phyloP scores from a whole-genome alignment of 1,140 invertebrate genomes.

The Proctacanthus coquilletti region DNA sequence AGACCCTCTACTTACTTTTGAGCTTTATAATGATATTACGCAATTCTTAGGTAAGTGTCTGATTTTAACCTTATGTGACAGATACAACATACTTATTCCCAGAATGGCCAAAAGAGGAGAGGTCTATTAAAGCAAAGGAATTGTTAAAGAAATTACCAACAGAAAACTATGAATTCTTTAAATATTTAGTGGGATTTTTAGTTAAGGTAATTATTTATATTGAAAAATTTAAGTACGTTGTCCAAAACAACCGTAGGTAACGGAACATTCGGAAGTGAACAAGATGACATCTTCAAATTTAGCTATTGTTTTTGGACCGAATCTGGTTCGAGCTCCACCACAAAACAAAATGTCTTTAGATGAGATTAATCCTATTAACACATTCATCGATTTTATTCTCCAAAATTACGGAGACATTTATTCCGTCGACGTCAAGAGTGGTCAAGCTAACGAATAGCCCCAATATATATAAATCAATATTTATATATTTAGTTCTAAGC shows the following conservation, averaged over 20 bases:
- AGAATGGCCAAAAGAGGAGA: slow-evolving; percentile 70
- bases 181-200: slow-evolving; percentile 86
- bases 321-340: slow-evolving; percentile 65
- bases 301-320: slow-evolving; percentile 87
- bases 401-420: slow-evolving; percentile 76
- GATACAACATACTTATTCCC: slow-evolving; percentile 21
- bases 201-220: slow-evolving; percentile 33
- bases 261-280: slow-evolving; percentile 81
- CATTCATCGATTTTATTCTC: slow-evolving; percentile 82
- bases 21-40: slow-evolving; percentile 86
- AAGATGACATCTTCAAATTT: slow-evolving; percentile 92
- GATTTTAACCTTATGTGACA: background rate
- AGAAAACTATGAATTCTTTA: slow-evolving; percentile 85
- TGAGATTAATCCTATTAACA: slow-evolving; percentile 85
- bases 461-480: slow-evolving; percentile 5
- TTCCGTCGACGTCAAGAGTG: slow-evolving; percentile 36
- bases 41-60: slow-evolving; percentile 65
- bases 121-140: slow-evolving; percentile 68
- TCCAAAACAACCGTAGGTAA: slow-evolving; percentile 58
- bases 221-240: background rate
- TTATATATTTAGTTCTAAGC: too few species aligned
- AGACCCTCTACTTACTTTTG: slow-evolving; percentile 87
- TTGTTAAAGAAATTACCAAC: slow-evolving; percentile 83
- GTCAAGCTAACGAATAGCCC: slow-evolving; percentile 15
- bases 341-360: slow-evolving; percentile 69